Conservation (phyloP, 2,888 invertebrate species). For the Nemotelus pantherinus region DNA sequence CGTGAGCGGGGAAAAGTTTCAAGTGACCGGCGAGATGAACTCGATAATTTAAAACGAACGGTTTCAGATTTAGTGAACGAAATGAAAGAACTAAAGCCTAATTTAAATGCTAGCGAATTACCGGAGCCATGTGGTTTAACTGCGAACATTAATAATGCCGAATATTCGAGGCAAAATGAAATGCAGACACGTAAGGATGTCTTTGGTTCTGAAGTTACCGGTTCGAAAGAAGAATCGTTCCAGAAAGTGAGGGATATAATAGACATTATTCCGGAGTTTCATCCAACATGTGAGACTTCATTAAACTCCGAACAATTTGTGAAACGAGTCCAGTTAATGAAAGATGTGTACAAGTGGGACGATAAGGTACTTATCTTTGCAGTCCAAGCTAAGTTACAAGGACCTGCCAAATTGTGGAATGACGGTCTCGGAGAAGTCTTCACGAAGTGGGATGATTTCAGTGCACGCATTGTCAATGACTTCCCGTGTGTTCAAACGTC, state of each 20-base stretch:
- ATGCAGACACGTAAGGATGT: too few species aligned
- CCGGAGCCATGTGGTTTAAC: too few species aligned
- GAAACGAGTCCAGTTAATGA: background rate
- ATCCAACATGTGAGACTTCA: background rate
- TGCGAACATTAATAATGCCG: too few species aligned
- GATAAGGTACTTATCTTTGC: constrained; percentile 9
- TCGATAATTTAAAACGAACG: too few species aligned
- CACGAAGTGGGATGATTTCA: background rate
- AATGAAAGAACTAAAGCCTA: too few species aligned
- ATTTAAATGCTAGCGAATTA: too few species aligned
- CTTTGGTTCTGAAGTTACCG: too few species aligned
- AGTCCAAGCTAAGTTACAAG: background rate
- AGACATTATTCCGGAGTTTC: background rate
- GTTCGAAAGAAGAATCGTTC: too few species aligned
- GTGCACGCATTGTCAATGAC: background rate
- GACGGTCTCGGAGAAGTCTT: background rate
- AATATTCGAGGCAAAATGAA: too few species aligned
- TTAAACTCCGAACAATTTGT: background rate
- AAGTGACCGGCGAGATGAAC: too few species aligned
- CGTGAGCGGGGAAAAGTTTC: too few species aligned
- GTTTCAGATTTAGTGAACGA: too few species aligned
- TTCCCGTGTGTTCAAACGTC: background rate
- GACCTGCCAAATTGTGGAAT: constrained; percentile 3
- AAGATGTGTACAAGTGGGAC: background rate
- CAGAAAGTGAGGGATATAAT: background rate